Conservation (phyloP, 2,113 vertebrate species). For the Percina caprodes region DNA sequence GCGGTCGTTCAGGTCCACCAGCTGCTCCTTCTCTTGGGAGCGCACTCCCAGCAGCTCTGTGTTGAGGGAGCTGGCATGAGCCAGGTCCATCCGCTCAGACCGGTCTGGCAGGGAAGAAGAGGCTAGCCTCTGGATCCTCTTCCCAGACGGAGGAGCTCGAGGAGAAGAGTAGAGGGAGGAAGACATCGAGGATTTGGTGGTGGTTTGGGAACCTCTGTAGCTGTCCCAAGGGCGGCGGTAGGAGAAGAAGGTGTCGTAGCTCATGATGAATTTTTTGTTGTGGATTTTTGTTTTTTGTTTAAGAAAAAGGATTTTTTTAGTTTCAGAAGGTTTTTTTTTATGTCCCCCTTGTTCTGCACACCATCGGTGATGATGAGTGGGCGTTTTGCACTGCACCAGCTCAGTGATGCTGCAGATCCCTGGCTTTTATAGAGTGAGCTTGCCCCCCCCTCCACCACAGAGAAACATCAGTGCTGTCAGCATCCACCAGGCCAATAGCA, state of each 20-base stretch:
- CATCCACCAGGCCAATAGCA: conserved; percentile 80
- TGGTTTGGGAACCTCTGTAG: conserved; percentile 73
- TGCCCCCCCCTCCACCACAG: conserved; percentile 41
- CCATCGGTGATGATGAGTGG: conserved; percentile 83
- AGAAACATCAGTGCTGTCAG: conserved; percentile 71
- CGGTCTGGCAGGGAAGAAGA: conserved; percentile 55
- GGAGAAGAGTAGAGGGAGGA: conserved; percentile 65
- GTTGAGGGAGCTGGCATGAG: conserved; percentile 81
- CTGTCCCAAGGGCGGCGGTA: conserved; percentile 79
- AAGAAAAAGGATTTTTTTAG: conserved; percentile 70
- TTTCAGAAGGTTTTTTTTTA: conserved; percentile 76
- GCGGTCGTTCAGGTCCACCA: conserved; percentile 87
- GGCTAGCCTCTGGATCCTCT: conserved; percentile 64
- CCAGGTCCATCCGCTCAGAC: conserved; percentile 77
- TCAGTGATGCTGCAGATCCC: conserved; percentile 85
- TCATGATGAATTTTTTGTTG: conserved; percentile 82
- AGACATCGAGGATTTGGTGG: conserved; percentile 69
- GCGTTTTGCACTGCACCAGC: conserved; percentile 86
- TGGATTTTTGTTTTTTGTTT: conserved; percentile 64
- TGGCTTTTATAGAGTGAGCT: conserved; percentile 79
- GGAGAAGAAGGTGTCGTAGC: conserved; percentile 76
- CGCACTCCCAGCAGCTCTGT: conserved; percentile 85
- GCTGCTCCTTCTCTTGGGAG: conserved; percentile 85
- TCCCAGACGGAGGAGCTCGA: conserved; percentile 68
- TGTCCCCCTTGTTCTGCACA: conserved; percentile 89